These are phyloP conservation scores for Peromyscus leucopus DNA, from an alignment of 2,113 vertebrate genomes.

Conservation along the genomic window DNA sequence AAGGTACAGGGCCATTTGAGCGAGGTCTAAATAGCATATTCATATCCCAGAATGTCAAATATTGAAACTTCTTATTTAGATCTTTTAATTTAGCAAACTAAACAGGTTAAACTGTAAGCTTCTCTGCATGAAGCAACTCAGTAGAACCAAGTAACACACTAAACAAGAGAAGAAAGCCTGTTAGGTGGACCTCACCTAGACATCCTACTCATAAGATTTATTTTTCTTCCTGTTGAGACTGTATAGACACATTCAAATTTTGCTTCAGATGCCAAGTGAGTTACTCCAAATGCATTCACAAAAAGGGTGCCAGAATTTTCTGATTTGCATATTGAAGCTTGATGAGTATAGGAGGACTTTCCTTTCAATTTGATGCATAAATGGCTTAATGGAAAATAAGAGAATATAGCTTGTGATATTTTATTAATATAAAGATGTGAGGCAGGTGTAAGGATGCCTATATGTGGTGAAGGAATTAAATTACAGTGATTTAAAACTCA, in stretches of 20 bases:
- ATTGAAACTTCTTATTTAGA: neutral
- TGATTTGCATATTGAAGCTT: neutral
- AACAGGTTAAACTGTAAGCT: neutral
- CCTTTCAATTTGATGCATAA: neutral
- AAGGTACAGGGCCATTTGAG: neutral
- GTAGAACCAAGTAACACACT: neutral
- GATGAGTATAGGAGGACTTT: rapidly evolving
- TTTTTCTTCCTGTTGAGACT: neutral
- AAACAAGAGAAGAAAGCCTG: neutral
- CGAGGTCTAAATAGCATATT: neutral
- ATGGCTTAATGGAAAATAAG: neutral
- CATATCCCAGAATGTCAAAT: neutral
- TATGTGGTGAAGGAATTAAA: neutral
- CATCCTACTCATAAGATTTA: neutral
- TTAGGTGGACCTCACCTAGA: neutral
- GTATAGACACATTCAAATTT: neutral
- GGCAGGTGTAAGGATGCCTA: neutral
- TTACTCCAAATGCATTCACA: neutral
- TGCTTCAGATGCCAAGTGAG: neutral
- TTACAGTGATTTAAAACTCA: neutral
- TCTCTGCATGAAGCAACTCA: neutral
- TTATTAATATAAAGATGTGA: neutral
- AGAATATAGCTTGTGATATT: rapidly evolving
- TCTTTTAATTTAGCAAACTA: neutral
- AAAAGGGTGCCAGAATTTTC: neutral